Evolutionary conservation across 2,888 invertebrate genomes (phyloP), one percentile per base, ranked within the genome.

Genomic region (Colletes collaris): DNA sequence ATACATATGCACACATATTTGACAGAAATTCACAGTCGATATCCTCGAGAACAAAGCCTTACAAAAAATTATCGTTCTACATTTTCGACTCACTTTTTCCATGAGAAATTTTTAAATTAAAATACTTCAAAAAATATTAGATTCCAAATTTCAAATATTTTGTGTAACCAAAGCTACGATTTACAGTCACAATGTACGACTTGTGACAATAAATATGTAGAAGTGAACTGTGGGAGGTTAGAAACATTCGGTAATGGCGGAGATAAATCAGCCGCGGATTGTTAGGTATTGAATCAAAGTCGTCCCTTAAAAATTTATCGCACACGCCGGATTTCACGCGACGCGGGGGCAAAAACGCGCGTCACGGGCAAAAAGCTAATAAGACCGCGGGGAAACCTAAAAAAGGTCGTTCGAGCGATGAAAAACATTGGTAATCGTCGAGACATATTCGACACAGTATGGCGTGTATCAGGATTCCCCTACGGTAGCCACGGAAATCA

Each of bases 401-500:
- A 75, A 83, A 79, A 46, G 76, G 49, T 60, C 71, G 40, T 78
- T 46, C 46, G 49, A 27, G 44, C 27, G 46, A 16, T 64, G 56
- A 81, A 82, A 85, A 81, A 73, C 55, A 53, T 46, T 59, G 62
- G 56, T 52, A 82, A 86, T 83, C 80, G 83, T 69, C 68, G 63
- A 19, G 40, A 73, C 75, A 76, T 76, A 85, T 90, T 88, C 83
- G 87, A 80, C 85, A 89, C 90, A 86, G 88, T 89, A 89, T 88
- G 88, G 84, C 83, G 83, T 67, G 79, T 80, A 83, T 88, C 81
- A 76, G 70, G 79, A 81, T 79, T 81, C 87, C 81, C 86, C 87
- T 76, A 65, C 79, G 86, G 82, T 69, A 72, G 74, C 66, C 80
- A 85, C 83, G 88, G 89, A 89, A 89, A 89, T 87, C 87, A 85